Conservation (phyloP, 2,113 vertebrate genomes). For the Carettochelys insculpta region DNA sequence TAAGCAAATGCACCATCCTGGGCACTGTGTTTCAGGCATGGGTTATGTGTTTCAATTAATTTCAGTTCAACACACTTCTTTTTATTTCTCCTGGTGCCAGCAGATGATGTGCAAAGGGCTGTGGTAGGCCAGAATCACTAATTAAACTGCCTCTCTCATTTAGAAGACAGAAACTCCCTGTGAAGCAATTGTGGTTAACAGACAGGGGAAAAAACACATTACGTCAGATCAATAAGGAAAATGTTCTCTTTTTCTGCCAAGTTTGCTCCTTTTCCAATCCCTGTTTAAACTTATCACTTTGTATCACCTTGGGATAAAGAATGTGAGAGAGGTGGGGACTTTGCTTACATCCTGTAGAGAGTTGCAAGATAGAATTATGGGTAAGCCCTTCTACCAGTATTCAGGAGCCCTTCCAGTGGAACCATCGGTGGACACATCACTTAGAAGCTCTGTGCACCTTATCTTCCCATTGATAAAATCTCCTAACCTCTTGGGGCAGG, state of each 20-base stretch:
- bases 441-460: neutral
- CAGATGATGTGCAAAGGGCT: neutral
- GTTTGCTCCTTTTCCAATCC: neutral
- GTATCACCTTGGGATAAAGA: neutral
- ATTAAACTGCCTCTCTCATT: constrained; percentile 20
- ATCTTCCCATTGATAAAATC: neutral
- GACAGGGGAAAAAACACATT: neutral
- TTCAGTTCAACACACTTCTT: neutral
- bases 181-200: constrained; percentile 24
- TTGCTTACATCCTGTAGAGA: neutral
- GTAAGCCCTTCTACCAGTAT: neutral
- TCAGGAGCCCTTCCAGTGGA: neutral
- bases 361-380: neutral
- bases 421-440: neutral
- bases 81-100: neutral
- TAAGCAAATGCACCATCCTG: neutral
- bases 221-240: neutral
- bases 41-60: neutral
- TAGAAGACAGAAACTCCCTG: constrained; percentile 21
- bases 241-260: constrained; percentile 7
- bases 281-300: constrained; percentile 13
- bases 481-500: neutral
- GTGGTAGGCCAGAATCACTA: neutral
- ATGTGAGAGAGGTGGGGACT: neutral
- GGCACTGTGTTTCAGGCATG: neutral